Conservation (phyloP, 2,888 invertebrate species). For the Nomada flava region DNA sequence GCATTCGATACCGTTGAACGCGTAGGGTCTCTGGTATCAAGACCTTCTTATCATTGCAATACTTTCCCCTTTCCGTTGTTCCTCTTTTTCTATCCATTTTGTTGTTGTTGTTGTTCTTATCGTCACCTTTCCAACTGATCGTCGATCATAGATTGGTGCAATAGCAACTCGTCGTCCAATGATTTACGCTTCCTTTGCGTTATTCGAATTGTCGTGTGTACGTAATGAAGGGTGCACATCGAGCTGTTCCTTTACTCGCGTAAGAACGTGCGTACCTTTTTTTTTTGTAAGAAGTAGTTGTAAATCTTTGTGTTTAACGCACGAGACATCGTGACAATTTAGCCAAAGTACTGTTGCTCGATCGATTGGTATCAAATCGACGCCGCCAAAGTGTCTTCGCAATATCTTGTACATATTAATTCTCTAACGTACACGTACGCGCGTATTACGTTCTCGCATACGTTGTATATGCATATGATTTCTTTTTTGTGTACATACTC, state of each 20-base stretch:
- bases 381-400: not conserved
- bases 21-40: too few species aligned
- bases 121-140: not conserved
- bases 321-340: constrained; percentile 19
- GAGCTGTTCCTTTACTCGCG: constrained; percentile 21
- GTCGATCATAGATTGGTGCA: not conserved
- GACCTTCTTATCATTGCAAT: too few species aligned
- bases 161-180: constrained; percentile 1
- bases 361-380: constrained; percentile 1
- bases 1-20: too few species aligned
- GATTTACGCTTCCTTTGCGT: constrained; percentile 1
- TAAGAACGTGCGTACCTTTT: not conserved
- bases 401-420: constrained; percentile 8
- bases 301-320: constrained; percentile 33
- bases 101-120: not conserved
- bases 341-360: constrained; percentile 30
- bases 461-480: too few species aligned
- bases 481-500: too few species aligned
- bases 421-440: not conserved
- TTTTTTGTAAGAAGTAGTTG: constrained; percentile 9
- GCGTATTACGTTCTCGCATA: not conserved
- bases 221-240: not conserved
- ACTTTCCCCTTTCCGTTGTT: not conserved
- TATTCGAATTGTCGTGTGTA: not conserved
- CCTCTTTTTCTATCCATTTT: not conserved